Base-by-base conservation (phyloP, 2,113 vertebrate species). In the Phyllostomus discolor region DNA sequence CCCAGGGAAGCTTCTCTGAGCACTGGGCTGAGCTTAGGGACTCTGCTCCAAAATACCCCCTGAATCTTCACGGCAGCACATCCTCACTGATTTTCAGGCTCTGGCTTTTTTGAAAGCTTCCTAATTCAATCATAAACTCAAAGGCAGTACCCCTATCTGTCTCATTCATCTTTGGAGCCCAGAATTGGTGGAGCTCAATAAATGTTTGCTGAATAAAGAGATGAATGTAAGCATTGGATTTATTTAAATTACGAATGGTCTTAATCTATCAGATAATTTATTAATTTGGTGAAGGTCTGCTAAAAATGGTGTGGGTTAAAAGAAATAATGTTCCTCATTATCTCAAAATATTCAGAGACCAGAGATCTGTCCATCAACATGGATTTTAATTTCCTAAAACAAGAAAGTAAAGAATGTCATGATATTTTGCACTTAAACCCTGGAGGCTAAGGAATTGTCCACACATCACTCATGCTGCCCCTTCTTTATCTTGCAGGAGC, bases 311-410 rank as follows among this genome's bases (percentile, higher is more conserved):
- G 5, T 38, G 14, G 14, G n/a, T 84, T 80, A 54, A 93, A 80
- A 91, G 80, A 96, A 91, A 81, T 46, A 69, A 76, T n/a, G 33
- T 67, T 73, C 12, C 43, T 87, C n/a, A 7, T 85, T 75, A 95
- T n/a, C 31, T 88, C 33, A 64, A 93, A 95, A 89, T 88, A 72
- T 59, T 75, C 43, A 91, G 64, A 82, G 35, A 88, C 16, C 28
- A 90, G 52, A 66, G 14, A 86, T 78, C 5, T 79, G 43, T 28
- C 14, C 14, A 90, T 35, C 59, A 41, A 64, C 14, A 57, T 10
- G 24, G 33, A 93, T 50, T 86, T 94, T 96, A 48, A 93, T 79
- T 91, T 89, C 67, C 69, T 67, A 88, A 80, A 57, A 93, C 5
- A 62, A 91, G 50, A 75, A 75, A 95, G 15, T 20, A 84, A 91